Evolutionary conservation across 1,140 invertebrate species (phyloP), one percentile per base, ranked within the genome.

Genomic region (Armadillidium nasatum): DNA sequence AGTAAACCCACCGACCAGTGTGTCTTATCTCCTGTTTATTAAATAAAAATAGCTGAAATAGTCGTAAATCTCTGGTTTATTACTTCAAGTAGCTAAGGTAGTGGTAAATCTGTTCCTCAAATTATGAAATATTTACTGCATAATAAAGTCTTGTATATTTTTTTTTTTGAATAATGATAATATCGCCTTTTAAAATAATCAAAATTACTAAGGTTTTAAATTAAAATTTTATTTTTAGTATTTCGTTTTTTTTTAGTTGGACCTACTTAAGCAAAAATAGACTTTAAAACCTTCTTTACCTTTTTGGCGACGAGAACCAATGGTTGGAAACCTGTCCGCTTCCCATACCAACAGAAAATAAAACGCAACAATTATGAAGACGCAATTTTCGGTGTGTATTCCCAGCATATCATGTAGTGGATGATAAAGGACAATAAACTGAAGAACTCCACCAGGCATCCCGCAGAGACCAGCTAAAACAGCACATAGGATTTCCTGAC

Each of bases 381-480:
- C 88, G 19, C 90, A 90, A 0, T 91, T 89, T 85, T 92, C 91
- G 0, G 90, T 87, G 83, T 92, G 91, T 43, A 93, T 87, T 60
- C 87, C 85, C 74, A 84, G 87, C 0, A 86, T 83, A 82, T 93
- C 91, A 82, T 93, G 91, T 0, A 93, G 85, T 0, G 90, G 89
- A 82, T 93, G 91, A 83, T 93, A 93, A 54, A 92, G 84, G 0
- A 89, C 87, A 9, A 92, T 82, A 83, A 93, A 93, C 78, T 91
- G 83, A 0, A 92, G 78, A 3, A 92, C 87, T 4, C 91, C 91
- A 3, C 89, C 88, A 0, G 90, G 89, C 86, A 91, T 90, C 7
- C 90, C 90, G 73, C 91, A 83, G 1, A 91, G 67, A 4, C 87
- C 86, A 7, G 91, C 86, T 10, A 90, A 76, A 1, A 89, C 11